These are phyloP conservation scores for Nyctibius bracteatus DNA, from an alignment of 2,113 vertebrate species.

Conservation along the genomic window DNA sequence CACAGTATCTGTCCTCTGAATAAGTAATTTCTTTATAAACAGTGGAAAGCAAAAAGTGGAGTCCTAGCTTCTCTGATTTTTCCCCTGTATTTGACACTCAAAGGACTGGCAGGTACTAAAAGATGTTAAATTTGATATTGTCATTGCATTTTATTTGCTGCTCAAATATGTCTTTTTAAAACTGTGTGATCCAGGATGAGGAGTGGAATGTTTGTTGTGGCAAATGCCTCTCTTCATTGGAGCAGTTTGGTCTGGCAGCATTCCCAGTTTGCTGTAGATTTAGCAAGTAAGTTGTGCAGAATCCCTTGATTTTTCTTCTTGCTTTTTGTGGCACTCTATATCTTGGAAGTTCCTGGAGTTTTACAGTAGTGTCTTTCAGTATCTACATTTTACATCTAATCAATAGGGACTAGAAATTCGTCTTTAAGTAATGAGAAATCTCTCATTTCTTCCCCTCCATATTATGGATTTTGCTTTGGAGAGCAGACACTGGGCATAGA, in stretches of 20 bases:
- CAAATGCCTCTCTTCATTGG: slow-evolving; percentile 47
- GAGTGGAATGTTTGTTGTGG: slow-evolving; percentile 67
- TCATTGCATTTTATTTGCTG: slow-evolving; percentile 49
- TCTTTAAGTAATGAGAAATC: not conserved
- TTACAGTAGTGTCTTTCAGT: not conserved
- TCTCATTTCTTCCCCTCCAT: not conserved
- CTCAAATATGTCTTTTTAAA: slow-evolving; percentile 44
- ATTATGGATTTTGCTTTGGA: not conserved
- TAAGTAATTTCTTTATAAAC: slow-evolving; percentile 23
- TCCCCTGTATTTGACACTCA: not conserved
- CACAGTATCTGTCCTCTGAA: slow-evolving; percentile 21
- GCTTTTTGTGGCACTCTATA: not conserved
- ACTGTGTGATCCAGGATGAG: slow-evolving; percentile 53
- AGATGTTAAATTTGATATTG: not conserved
- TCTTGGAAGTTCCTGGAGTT: slow-evolving; percentile 21
- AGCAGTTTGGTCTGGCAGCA: slow-evolving; percentile 42
- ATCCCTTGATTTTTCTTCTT: slow-evolving; percentile 43
- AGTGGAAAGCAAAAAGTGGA: slow-evolving; percentile 37
- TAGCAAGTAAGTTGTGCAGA: slow-evolving; percentile 47
- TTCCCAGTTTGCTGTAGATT: slow-evolving; percentile 54
- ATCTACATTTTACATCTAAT: slow-evolving; percentile 1
- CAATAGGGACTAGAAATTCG: not conserved
- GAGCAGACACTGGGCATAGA: not conserved
- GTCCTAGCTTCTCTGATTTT: not conserved
- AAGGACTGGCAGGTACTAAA: slow-evolving; percentile 21